Evolutionary conservation across 2,888 invertebrate genomes (phyloP).

Genomic region (Gryllus longicercus): DNA sequence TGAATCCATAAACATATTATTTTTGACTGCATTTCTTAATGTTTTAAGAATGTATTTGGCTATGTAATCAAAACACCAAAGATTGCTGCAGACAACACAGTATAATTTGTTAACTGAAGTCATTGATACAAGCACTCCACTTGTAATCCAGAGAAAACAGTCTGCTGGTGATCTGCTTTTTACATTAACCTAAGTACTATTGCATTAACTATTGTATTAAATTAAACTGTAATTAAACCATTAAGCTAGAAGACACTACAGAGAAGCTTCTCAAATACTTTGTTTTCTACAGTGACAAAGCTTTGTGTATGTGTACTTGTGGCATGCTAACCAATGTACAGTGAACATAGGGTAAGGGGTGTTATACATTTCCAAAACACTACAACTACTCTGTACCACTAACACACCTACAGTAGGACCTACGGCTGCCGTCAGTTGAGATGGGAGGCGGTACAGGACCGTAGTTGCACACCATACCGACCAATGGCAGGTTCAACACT

Average conservation of each 20-base stretch:
- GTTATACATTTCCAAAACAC: slow-evolving; percentile 18
- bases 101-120: too few species aligned
- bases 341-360: slow-evolving; percentile 33
- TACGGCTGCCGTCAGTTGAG: slow-evolving; percentile 22
- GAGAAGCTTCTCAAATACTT: slow-evolving; percentile 28
- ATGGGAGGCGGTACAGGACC: not conserved
- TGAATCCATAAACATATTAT: too few species aligned
- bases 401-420: slow-evolving; percentile 22
- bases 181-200: slow-evolving; percentile 33
- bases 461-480: not conserved
- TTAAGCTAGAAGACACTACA: slow-evolving; percentile 27
- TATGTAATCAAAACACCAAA: too few species aligned
- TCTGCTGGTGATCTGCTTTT: slow-evolving; percentile 30
- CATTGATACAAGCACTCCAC: not conserved
- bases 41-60: too few species aligned
- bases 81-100: too few species aligned
- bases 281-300: slow-evolving; percentile 30
- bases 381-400: slow-evolving; percentile 20
- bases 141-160: slow-evolving; percentile 18
- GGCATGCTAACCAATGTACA: slow-evolving; percentile 28
- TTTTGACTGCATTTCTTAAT: too few species aligned
- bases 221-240: slow-evolving; percentile 29
- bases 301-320: slow-evolving; percentile 31
- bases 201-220: slow-evolving; percentile 28
- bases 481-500: too few species aligned